phyloP scores from a whole-genome alignment of 2,888 invertebrate genomes.

The Lacanobia oleracea region DNA sequence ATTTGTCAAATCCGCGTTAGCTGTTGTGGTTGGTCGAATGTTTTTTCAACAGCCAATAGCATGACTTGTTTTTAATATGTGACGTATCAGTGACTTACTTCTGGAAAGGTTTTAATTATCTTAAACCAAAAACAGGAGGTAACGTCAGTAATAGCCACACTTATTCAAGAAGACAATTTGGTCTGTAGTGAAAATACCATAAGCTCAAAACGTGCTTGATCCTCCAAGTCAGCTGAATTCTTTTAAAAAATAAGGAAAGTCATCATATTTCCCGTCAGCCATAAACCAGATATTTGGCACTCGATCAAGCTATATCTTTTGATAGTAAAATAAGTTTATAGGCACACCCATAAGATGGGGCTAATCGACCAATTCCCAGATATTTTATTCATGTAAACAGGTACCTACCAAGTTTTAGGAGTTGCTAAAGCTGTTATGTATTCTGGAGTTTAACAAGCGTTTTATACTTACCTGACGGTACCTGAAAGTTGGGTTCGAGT shows the following conservation, averaged over 20 bases:
- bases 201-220: background rate
- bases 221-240: background rate
- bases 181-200: background rate
- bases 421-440: slow-evolving; percentile 19
- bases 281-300: slow-evolving; percentile 49
- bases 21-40: too few relatives aligned
- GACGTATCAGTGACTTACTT: too few relatives aligned
- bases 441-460: slow-evolving; percentile 29
- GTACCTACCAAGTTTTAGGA: slow-evolving; percentile 19
- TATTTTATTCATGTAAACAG: slow-evolving; percentile 28
- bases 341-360: background rate
- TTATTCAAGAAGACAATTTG: too few relatives aligned
- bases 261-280: slow-evolving; percentile 12
- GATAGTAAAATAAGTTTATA: slow-evolving; percentile 47
- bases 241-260: background rate
- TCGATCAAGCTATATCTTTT: slow-evolving; percentile 47
- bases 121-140: too few relatives aligned
- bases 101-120: too few relatives aligned
- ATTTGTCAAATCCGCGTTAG: too few relatives aligned
- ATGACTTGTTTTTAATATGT: too few relatives aligned
- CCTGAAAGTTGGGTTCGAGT: background rate
- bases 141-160: too few relatives aligned
- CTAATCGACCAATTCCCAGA: slow-evolving; percentile 42
- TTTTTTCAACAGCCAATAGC: too few relatives aligned
- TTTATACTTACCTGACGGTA: slow-evolving; percentile 12